Evolutionary conservation across 1,140 invertebrate genomes (phyloP), one percentile per base, ranked within the genome.

Genomic region (Yoshiicerus persimilis): DNA sequence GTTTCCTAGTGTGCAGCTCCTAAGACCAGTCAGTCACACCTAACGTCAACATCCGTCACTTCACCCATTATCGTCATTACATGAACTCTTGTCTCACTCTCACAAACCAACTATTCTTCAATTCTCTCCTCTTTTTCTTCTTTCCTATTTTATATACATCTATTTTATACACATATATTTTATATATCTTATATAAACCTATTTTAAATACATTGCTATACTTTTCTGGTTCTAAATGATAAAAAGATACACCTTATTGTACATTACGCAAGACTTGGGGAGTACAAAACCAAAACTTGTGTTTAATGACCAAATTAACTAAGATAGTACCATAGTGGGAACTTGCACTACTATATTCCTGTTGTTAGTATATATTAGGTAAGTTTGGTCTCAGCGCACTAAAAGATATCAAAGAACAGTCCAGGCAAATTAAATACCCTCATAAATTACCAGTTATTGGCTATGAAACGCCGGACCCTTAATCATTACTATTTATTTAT

Each of bases 1-100:
- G 84, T 86, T 64, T 36, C 32, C 62, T 20, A 41, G 56, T 86
- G 56, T 64, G 41, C 27, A 64, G 47, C 84, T 86, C 23, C 84
- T 64, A 25, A 32, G 27, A 86, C 38, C 41, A 86, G 84, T 64
- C 84, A 41, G 84, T 86, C 84, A 86, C 84, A 86, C 84, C 84
- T 86, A 64, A 62, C 32, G 47, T 66, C 84, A 62, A 66, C 84
- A 86, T 86, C 56, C 41, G 38, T 86, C 83, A 84, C 38, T 23
- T 47, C 23, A 84, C 2, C 75, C 47, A 86, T 66, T 64, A 86
- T 86, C 41, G 13, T 62, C 56, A 66, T 66, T 66, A 86, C 62
- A 64, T 36, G 32, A 86, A 86, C 84, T 38, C 47, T 66, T 86
- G 41, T 86, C 41, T 62, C 32, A 32, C 32, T 23, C 34, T 38